Base-by-base conservation (phyloP, 1,140 invertebrate genomes). In the Eurytemora carolleeae region DNA sequence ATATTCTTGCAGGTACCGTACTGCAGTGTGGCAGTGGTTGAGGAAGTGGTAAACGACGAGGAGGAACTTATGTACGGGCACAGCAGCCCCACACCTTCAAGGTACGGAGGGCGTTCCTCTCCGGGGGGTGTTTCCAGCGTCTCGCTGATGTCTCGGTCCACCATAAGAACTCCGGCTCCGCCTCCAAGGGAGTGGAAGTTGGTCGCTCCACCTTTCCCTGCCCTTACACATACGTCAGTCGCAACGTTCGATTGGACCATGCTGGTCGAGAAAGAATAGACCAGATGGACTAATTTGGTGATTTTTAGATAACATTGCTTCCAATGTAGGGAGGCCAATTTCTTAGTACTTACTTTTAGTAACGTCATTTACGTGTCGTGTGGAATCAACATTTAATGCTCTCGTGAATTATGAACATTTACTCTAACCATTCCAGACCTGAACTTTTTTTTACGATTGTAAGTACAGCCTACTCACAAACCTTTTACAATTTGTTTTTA, bases 241-340 rank as follows among this genome's bases (percentile, higher is more conserved):
- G 81, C 80, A 63, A 75, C 83, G 55, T 90, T 86, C 69, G 84
- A 91, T 70, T 89, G 84, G 84, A 84, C 79, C 67, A 74, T 80
- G 55, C 69, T 84, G 22, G 65, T 70, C 17, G 53, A 56, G 24
- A 54, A 56, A n/a, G 31, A 44, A 12, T 44, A 44, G 31, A 44
- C n/a, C n/a, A n/a, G n/a, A n/a, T n/a, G n/a, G n/a, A n/a, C n/a
- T n/a, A n/a, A n/a, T n/a, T n/a, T n/a, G n/a, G n/a, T n/a, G n/a
- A n/a, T n/a, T n/a, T n/a, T n/a, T n/a, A n/a, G n/a, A n/a, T n/a
- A n/a, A n/a, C n/a, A n/a, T n/a, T n/a, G n/a, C n/a, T n/a, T n/a
- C n/a, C n/a, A n/a, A n/a, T n/a, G n/a, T n/a, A n/a, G n/a, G n/a
- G n/a, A n/a, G n/a, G n/a, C n/a, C n/a, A n/a, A n/a, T n/a, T n/a